Conservation (phyloP, 1,140 invertebrate species). For the Centruroides vittatus region DNA sequence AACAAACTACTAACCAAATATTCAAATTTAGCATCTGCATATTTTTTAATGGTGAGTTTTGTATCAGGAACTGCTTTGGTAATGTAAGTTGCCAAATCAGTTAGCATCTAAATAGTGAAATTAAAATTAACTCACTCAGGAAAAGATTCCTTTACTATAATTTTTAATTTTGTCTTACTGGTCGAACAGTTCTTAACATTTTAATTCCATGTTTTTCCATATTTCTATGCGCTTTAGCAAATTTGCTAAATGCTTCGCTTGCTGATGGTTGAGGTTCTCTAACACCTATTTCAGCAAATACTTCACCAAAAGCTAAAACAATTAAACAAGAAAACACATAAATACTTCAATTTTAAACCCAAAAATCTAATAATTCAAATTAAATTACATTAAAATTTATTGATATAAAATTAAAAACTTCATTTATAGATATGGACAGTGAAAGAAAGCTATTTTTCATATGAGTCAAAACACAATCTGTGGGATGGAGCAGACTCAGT, state of each 20-base stretch:
- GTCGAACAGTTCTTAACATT: conserved; percentile 82
- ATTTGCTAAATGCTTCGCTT: conserved; percentile 86
- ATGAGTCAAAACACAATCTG: too few species aligned
- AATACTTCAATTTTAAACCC: background rate
- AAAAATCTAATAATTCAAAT: too few species aligned
- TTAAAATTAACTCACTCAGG: background rate
- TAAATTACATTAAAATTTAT: too few species aligned
- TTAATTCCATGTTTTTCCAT: conserved; percentile 83
- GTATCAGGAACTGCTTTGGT: conserved; percentile 97
- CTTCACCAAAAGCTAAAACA: conserved; percentile 77
- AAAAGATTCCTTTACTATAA: background rate
- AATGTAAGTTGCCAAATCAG: conserved; percentile 88
- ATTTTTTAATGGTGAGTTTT: conserved; percentile 90
- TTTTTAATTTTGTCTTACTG: conserved; percentile 40
- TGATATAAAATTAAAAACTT: too few species aligned
- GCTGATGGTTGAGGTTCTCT: conserved; percentile 87
- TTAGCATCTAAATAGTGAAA: conserved; percentile 49
- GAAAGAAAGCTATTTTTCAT: too few species aligned
- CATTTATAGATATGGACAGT: too few species aligned
- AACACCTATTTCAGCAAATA: conserved; percentile 85
- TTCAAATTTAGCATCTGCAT: conserved; percentile 95
- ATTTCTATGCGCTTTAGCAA: conserved; percentile 84
- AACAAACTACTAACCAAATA: conserved; percentile 47
- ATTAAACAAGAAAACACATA: background rate
- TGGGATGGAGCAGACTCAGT: too few species aligned